These are phyloP conservation scores for Anabas testudineus DNA, from an alignment of 2,797 vertebrate species.

Conservation along the genomic window DNA sequence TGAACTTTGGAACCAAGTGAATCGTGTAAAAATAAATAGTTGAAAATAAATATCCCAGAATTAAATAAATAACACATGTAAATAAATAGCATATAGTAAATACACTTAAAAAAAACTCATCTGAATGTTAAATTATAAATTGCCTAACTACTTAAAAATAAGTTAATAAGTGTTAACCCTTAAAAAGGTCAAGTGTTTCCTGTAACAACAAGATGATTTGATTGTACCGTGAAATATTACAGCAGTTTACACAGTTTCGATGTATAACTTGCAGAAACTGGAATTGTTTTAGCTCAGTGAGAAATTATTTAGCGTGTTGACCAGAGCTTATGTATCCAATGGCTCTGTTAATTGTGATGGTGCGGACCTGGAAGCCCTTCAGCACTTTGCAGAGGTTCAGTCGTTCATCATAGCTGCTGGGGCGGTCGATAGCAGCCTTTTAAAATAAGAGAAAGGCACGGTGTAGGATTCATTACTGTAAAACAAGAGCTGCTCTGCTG, in stretches of 20 bases:
- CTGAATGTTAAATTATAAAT: constrained; percentile 38
- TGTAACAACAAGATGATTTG: constrained; percentile 4
- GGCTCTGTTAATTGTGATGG: constrained; percentile 80
- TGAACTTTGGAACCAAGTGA: constrained; percentile 45
- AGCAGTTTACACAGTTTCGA: constrained; percentile 20
- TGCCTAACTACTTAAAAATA: not conserved
- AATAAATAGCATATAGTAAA: constrained; percentile 58
- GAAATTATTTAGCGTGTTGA: constrained; percentile 49
- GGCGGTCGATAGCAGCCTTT: constrained; percentile 33
- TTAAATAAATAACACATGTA: constrained; percentile 26
- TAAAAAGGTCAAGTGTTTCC: constrained; percentile 45
- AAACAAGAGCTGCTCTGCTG: not conserved
- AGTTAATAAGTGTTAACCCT: constrained; percentile 38
- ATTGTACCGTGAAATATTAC: not conserved
- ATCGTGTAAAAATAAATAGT: constrained; percentile 60
- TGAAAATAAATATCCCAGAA: constrained; percentile 61
- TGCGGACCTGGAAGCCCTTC: constrained; percentile 78
- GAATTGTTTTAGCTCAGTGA: not conserved
- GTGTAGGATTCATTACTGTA: not conserved
- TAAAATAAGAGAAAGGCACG: constrained; percentile 1
- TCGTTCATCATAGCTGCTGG: constrained; percentile 62
- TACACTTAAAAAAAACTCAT: constrained; percentile 35
- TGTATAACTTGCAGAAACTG: constrained; percentile 11
- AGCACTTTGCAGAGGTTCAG: constrained; percentile 80
- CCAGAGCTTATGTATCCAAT: constrained; percentile 69